Percentiles rank a stretch among this genome's conserved stretches.
phyloP scores from a whole-genome alignment of 2,113 vertebrate species.

The Gnathonemus echidnorhynchus region DNA sequence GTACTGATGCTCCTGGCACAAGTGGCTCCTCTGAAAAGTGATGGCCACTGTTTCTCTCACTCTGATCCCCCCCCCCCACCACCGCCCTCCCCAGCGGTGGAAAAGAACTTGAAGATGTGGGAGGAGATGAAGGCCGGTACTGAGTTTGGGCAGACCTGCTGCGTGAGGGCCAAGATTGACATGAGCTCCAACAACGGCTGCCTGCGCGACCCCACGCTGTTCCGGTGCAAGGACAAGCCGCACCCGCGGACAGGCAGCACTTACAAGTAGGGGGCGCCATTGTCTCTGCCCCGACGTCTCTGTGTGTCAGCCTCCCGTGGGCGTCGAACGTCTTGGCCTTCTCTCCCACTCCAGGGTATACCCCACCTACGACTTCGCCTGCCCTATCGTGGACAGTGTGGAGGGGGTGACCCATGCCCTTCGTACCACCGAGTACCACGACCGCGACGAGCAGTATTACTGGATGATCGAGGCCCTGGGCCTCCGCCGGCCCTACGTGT shows the following conservation, averaged over 20 bases:
- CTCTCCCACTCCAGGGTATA: slow-evolving; percentile 67
- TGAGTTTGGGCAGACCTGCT: slow-evolving; percentile 80
- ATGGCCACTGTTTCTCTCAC: not conserved
- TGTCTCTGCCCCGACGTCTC: not conserved
- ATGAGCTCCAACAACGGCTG: slow-evolving; percentile 98
- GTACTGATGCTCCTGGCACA: not conserved
- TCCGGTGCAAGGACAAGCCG: slow-evolving; percentile 86
- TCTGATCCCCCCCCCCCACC: not conserved
- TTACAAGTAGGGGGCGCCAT: slow-evolving; percentile 68
- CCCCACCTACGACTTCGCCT: slow-evolving; percentile 95
- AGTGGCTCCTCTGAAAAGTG: not conserved
- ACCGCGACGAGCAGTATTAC: slow-evolving; percentile 93
- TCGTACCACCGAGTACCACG: slow-evolving; percentile 95
- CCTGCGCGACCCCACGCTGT: slow-evolving; percentile 90
- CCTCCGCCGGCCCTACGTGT: slow-evolving; percentile 87
- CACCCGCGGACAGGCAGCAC: slow-evolving; percentile 84
- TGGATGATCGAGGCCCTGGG: slow-evolving; percentile 86
- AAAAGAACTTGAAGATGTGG: slow-evolving; percentile 94
- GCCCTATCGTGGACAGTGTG: slow-evolving; percentile 93
- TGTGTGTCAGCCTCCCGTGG: not conserved
- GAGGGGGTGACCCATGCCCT: slow-evolving; percentile 94
- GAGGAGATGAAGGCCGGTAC: slow-evolving; percentile 89
- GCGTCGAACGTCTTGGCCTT: not conserved
- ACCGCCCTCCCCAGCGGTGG: slow-evolving; percentile 63
- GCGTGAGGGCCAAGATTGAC: slow-evolving; percentile 94